Evolutionary conservation across 2,113 vertebrate species (phyloP).

Genomic region (Tetrax tetrax): DNA sequence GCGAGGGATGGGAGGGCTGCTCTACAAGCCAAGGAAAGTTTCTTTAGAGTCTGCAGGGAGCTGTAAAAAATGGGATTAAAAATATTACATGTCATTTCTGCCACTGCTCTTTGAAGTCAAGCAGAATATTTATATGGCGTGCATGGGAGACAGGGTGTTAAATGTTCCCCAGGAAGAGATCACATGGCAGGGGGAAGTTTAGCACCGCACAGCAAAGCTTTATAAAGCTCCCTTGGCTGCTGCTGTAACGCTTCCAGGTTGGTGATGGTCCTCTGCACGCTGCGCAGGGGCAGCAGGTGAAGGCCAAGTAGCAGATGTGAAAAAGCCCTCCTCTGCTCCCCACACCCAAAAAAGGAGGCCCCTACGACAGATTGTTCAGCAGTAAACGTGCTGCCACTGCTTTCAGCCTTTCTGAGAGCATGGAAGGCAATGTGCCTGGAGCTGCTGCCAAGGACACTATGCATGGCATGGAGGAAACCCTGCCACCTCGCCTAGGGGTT

Average conservation of each 20-base stretch:
- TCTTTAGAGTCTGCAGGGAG: slow-evolving; percentile 63
- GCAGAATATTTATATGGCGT: slow-evolving; percentile 52
- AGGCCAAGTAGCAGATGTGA: slow-evolving; percentile 8
- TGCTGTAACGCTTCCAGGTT: slow-evolving; percentile 9
- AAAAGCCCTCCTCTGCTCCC: neutral
- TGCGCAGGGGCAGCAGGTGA: neutral
- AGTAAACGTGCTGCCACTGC: neutral
- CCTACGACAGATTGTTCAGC: neutral
- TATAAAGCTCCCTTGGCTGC: slow-evolving; percentile 23
- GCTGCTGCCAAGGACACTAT: neutral
- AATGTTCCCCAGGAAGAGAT: slow-evolving; percentile 63
- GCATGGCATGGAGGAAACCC: neutral
- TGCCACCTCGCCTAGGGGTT: neutral
- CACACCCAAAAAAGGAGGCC: neutral
- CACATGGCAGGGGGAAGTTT: slow-evolving; percentile 58
- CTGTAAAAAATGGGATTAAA: slow-evolving; percentile 69
- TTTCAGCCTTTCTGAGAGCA: neutral
- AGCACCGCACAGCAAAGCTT: slow-evolving; percentile 18
- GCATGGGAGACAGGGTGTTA: slow-evolving; percentile 61
- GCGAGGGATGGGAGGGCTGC: neutral
- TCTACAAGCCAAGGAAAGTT: slow-evolving; percentile 51
- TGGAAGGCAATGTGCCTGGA: neutral
- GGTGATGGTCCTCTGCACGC: neutral
- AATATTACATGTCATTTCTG: slow-evolving; percentile 65
- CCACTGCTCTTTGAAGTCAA: slow-evolving; percentile 61